Base-by-base conservation (phyloP, 2,888 invertebrate species). In the Esperia sulphurella region DNA sequence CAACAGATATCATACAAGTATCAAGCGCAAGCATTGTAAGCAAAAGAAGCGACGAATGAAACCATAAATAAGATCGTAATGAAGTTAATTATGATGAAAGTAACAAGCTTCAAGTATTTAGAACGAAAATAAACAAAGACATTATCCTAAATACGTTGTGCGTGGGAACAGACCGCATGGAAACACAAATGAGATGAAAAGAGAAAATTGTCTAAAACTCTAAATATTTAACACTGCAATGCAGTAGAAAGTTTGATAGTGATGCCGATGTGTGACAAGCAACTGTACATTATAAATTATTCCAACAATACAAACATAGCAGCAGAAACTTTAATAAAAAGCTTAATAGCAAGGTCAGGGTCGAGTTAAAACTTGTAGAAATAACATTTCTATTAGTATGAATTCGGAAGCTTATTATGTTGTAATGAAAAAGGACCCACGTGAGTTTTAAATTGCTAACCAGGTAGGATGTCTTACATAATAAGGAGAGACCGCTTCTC, bases 161-260 rank as follows among this genome's bases (percentile, higher is more conserved):
- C 63, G 71, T 75, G 75, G 63, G 75, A 75, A 68, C 44, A 45
- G 53, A 53, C 54, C 13, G 33, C 39, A 9, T 43, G 43, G 51
- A 53, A 53, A 48, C 53, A 55, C 49, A 61, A 63, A 61, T 54
- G 51, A 57, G 55, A 55, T 60, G 53, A 66, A 51, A 58, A 50
- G 38, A 52, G 47, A 52, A 51, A 61, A 59, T 59, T 43, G 50
- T 56, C 40, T 29, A 45, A 64, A 61, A 58, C 54, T 53, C 52
- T 52, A 46, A 44, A 51, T 51, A 51, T 54, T 49, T 48, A 53
- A 51, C 46, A 43, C 48, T 43, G 48, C 50, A 54, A 55, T 61
- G 51, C 49, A 50, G 54, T 64, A 63, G 75, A 72, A 77, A 75
- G 73, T 65, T 53, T 43, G 46, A 51, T 56, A 55, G 53, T 57